Percentiles rank a stretch among this genome's conserved stretches.
phyloP scores from a whole-genome alignment of 2,888 invertebrate genomes.

The Linnaemya tessellans region DNA sequence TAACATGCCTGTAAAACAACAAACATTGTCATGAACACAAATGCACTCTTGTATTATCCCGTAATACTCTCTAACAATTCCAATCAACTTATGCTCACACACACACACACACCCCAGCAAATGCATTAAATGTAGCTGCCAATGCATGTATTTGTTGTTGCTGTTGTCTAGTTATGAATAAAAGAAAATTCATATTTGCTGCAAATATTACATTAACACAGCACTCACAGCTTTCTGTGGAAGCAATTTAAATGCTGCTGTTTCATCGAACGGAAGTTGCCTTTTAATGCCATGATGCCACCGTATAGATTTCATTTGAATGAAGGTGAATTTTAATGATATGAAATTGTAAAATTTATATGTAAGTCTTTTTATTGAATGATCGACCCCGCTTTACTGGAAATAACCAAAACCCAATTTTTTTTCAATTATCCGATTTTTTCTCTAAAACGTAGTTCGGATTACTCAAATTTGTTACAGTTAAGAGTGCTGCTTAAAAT shows the following conservation, averaged over 20 bases:
- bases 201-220: constrained; percentile 28
- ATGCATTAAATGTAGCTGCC: background rate
- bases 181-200: constrained; percentile 5
- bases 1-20: background rate
- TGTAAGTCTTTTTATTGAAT: background rate
- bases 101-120: background rate
- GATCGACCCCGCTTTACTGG: no score
- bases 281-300: constrained; percentile 39
- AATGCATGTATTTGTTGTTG: background rate
- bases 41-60: constrained; percentile 21
- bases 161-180: background rate
- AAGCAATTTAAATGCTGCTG: constrained; percentile 32
- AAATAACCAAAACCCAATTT: no score
- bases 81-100: background rate
- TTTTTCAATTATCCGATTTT: no score
- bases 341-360: constrained; percentile 13
- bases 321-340: constrained; percentile 17
- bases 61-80: constrained; percentile 10
- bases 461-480: no score
- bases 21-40: background rate
- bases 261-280: constrained; percentile 16
- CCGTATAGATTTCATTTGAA: constrained; percentile 44
- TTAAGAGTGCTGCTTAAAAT: no score
- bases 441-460: no score
- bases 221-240: constrained; percentile 25